Percentiles rank a stretch among this genome's conserved stretches.
These are phyloP conservation scores for Pharmacophagus antenor DNA, from an alignment of 2,888 invertebrate genomes.

Conservation along the genomic window DNA sequence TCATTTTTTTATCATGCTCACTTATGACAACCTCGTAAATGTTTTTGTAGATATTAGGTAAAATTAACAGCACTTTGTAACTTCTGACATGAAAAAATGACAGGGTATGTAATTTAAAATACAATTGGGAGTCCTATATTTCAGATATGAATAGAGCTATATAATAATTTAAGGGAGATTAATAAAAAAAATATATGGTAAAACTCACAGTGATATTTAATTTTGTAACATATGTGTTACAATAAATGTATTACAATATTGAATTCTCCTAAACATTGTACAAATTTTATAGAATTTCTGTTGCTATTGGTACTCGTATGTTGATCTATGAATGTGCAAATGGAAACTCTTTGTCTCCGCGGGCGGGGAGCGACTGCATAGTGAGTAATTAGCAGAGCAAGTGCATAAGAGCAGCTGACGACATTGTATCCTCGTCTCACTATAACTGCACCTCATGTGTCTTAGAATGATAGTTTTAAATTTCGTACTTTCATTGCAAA, in stretches of 20 bases:
- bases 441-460: neutral
- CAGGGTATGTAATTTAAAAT: conserved; percentile 29
- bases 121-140: neutral
- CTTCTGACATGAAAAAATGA: conserved; percentile 70
- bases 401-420: conserved; percentile 28
- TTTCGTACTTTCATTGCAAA: too few relatives aligned
- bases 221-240: neutral
- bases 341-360: conserved; percentile 6
- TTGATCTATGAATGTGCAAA: conserved; percentile 10
- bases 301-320: neutral
- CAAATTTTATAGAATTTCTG: conserved; percentile 27
- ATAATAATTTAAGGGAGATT: too few relatives aligned
- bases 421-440: conserved; percentile 10
- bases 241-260: neutral
- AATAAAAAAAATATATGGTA: too few relatives aligned
- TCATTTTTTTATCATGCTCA: conserved; percentile 71
- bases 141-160: neutral
- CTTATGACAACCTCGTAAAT: conserved; percentile 69
- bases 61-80: conserved; percentile 76
- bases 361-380: conserved; percentile 4
- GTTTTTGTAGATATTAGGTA: conserved; percentile 72
- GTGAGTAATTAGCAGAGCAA: conserved; percentile 18
- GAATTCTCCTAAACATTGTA: neutral
- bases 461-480: conserved; percentile 2
- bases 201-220: too few relatives aligned